A percentile compares a stretch with the other conserved stretches of the same genome.
Evolutionary conservation across 1,140 invertebrate genomes (phyloP).

Genomic region (Bicyclus anynana): DNA sequence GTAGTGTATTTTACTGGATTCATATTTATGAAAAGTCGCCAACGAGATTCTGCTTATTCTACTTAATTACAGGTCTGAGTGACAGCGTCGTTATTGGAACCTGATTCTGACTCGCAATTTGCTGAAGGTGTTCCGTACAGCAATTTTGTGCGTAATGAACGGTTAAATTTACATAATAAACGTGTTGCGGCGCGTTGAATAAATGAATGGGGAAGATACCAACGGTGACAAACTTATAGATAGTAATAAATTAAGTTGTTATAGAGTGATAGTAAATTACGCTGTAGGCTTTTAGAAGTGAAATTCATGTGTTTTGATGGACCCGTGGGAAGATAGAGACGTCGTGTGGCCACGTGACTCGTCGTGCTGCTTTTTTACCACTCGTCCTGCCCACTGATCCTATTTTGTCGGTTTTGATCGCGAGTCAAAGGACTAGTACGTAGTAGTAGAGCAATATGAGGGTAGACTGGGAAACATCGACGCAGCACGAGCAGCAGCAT

Average conservation of each 20-base stretch:
- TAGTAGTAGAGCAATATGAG: too few relatives aligned
- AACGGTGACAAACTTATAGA: background rate
- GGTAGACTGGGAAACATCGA: too few relatives aligned
- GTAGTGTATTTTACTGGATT: background rate
- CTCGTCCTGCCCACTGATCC: too few relatives aligned
- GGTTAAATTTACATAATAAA: slow-evolving; percentile 23
- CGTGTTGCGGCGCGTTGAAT: background rate
- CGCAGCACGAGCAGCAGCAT: too few relatives aligned
- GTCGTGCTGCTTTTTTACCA: too few relatives aligned
- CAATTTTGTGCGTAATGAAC: slow-evolving; percentile 24
- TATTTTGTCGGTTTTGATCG: too few relatives aligned
- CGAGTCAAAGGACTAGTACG: too few relatives aligned
- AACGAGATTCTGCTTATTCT: slow-evolving; percentile 33
- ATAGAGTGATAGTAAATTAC: background rate
- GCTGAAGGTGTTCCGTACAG: slow-evolving; percentile 15
- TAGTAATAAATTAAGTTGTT: background rate
- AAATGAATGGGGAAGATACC: background rate
- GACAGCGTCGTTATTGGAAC: slow-evolving; percentile 31
- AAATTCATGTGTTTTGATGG: too few relatives aligned
- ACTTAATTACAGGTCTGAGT: slow-evolving; percentile 33
- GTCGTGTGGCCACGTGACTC: too few relatives aligned
- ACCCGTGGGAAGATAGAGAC: too few relatives aligned
- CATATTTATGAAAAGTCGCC: slow-evolving; percentile 32
- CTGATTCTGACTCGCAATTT: slow-evolving; percentile 29
- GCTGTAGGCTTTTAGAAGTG: too few relatives aligned